A percentile compares a stretch with the other conserved stretches of the same genome.
Evolutionary conservation across 1,140 invertebrate species (phyloP).

Genomic region (Globodera ellingtonae): DNA sequence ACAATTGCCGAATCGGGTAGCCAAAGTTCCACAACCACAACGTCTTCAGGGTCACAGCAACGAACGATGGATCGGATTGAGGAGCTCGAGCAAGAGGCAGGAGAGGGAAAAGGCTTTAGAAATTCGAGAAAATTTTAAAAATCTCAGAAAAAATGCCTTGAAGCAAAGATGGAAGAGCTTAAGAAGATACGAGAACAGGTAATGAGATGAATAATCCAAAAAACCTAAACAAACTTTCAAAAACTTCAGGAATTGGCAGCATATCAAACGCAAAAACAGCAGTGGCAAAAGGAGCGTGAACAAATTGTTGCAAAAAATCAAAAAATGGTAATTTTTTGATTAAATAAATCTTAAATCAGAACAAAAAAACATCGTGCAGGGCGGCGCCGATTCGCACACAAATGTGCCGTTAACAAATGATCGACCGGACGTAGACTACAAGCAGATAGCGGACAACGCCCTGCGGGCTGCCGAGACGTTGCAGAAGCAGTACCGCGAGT

Average conservation of each 20-base stretch:
- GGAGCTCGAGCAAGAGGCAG: neutral
- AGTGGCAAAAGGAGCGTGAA: slow-evolving; percentile 2
- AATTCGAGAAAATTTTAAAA: neutral
- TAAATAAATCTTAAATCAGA: neutral
- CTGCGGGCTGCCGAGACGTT: slow-evolving; percentile 57
- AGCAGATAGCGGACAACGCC: slow-evolving; percentile 53
- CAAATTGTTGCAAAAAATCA: neutral
- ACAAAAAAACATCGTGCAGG: neutral
- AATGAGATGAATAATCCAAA: neutral
- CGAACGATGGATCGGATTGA: neutral
- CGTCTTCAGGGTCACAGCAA: neutral
- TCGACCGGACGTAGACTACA: slow-evolving; percentile 22
- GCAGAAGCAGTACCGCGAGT: slow-evolving; percentile 60
- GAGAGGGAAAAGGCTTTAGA: neutral
- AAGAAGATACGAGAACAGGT: neutral
- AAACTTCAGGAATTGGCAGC: neutral
- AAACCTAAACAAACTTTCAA: neutral
- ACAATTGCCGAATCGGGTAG: neutral
- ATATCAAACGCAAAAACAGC: neutral
- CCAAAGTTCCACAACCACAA: neutral
- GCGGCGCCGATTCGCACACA: neutral
- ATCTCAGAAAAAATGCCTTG: slow-evolving; percentile 7
- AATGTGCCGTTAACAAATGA: neutral
- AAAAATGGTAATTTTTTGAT: neutral
- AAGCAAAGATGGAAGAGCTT: neutral